Base-by-base conservation (phyloP, 2,113 vertebrate species). In the Macrotis lagotis region DNA sequence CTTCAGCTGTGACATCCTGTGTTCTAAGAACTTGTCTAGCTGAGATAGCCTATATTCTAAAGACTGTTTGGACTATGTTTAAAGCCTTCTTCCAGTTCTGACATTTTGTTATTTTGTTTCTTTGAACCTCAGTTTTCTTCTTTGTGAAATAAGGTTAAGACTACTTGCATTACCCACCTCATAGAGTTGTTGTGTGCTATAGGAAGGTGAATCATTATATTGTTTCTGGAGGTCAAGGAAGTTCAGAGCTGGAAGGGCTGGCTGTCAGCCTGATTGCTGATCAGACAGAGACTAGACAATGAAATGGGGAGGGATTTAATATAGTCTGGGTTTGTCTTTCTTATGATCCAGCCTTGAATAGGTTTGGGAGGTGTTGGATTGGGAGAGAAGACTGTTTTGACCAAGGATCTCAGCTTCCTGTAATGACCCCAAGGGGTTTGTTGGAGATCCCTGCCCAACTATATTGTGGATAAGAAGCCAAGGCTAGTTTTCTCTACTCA, bases 191-290 rank as follows among this genome's bases (percentile, higher is more conserved):
- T 83, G 66, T 83, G 66, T 44, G n/a, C n/a, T 83, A 44, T 44
- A 44, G 66, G 19, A 83, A 24, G 44, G 66, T 83, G 66, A 83
- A 83, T 83, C 66, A 83, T 83, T 83, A 44, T 83, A 44, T 83
- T 83, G 44, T 83, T 83, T 83, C 66, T 83, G 66, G 66, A 83
- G 66, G 66, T 83, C 66, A 44, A 83, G 66, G 66, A 44, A 83
- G n/a, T 83, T 44, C 66, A 83, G n/a, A 83, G 66, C 19, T 83
- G 19, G 66, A 83, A 83, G 66, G 66, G 66, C n/a, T 44, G 66
- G n/a, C 66, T 83, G 66, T 83, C 66, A 83, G 66, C 66, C 66
- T 83, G 66, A 83, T 83, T 83, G 66, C 66, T 83, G 66, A 83
- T 83, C 19, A 83, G 66, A 83, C n/a, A 44, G 31, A 83, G 37